A percentile compares a stretch with the other conserved stretches of the same genome.
Evolutionary conservation across 2,797 vertebrate species (phyloP).

Genomic region (Rhinella marina): DNA sequence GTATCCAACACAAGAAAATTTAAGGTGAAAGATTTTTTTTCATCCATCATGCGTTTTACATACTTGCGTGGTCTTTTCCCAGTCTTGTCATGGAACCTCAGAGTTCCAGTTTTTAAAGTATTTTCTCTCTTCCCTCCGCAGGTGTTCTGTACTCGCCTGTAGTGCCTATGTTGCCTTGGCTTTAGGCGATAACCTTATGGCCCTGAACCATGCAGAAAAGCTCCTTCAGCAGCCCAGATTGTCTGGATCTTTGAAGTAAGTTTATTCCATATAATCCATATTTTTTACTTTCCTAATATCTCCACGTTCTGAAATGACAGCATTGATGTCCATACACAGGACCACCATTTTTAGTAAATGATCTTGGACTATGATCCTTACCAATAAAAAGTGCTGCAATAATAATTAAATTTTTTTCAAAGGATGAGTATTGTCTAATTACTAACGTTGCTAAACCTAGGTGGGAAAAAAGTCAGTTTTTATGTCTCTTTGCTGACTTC

Average conservation of each 20-base stretch:
- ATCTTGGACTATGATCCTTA: background rate
- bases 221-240: slow-evolving; percentile 94
- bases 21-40: too few species aligned
- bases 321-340: background rate
- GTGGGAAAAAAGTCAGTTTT: too few species aligned
- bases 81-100: too few species aligned
- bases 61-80: too few species aligned
- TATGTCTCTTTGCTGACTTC: too few species aligned
- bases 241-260: slow-evolving; percentile 97
- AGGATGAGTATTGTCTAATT: background rate
- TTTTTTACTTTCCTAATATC: background rate
- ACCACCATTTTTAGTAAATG: background rate
- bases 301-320: background rate
- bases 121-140: slow-evolving; percentile 63
- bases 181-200: slow-evolving; percentile 96
- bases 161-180: slow-evolving; percentile 93
- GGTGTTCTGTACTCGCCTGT: slow-evolving; percentile 95
- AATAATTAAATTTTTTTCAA: too few species aligned
- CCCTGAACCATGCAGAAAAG: slow-evolving; percentile 93
- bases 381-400: too few species aligned
- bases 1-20: too few species aligned
- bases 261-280: slow-evolving; percentile 44
- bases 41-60: too few species aligned
- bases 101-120: too few species aligned
- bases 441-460: too few species aligned